Conservation (phyloP, 2,113 vertebrate species). For the Spermophilus dauricus region DNA sequence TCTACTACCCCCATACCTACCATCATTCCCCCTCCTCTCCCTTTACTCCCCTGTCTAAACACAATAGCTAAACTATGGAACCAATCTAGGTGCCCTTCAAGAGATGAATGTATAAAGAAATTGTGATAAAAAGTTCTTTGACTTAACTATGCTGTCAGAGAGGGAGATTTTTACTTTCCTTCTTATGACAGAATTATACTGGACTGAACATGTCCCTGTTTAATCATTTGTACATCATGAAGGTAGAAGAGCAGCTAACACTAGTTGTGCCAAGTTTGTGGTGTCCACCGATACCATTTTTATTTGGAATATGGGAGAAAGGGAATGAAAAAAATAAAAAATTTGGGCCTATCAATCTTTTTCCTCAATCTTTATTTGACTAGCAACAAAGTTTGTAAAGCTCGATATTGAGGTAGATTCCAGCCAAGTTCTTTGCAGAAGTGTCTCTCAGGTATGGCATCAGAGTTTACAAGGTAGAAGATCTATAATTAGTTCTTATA, state of each 20-base stretch:
- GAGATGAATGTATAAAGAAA: no score
- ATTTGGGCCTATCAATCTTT: not conserved
- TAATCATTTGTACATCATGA: not conserved
- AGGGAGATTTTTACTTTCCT: not conserved
- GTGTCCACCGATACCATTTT: not conserved
- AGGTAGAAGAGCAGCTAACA: not conserved
- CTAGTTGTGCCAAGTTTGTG: not conserved
- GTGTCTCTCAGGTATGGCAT: not conserved
- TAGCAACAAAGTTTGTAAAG: not conserved
- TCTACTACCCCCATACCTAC: no score
- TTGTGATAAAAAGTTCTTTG: not conserved
- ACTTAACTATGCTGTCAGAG: not conserved
- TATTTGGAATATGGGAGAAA: not conserved
- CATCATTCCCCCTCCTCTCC: no score
- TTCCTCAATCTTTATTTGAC: not conserved
- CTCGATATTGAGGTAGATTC: not conserved
- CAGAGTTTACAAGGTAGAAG: not conserved
- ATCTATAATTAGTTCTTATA: slow-evolving; percentile 8
- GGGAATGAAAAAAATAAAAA: not conserved
- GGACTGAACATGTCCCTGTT: not conserved
- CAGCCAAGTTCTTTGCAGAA: not conserved
- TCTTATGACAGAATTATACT: not conserved
- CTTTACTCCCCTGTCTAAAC: no score
- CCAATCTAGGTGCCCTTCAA: no score
- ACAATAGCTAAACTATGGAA: no score